These are phyloP conservation scores for Microcebus jonahi DNA, from an alignment of 2,113 vertebrate genomes.

Conservation along the genomic window DNA sequence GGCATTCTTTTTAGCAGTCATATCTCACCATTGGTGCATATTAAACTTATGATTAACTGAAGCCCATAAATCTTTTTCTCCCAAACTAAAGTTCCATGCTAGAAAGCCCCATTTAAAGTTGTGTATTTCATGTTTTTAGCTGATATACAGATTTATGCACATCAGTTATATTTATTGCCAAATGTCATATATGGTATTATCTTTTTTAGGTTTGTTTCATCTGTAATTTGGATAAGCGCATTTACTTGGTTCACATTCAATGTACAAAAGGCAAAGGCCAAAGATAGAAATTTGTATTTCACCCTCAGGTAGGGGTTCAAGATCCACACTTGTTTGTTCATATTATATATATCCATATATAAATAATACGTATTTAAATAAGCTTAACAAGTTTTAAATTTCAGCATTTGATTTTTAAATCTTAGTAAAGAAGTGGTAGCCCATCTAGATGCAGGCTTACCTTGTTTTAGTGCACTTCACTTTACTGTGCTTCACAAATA, in stretches of 20 bases:
- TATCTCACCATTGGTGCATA: neutral
- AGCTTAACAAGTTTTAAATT: neutral
- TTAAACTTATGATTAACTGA: constrained; percentile 43
- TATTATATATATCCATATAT: neutral
- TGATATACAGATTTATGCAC: neutral
- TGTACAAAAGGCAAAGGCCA: neutral
- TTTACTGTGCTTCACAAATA: neutral
- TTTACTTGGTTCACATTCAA: neutral
- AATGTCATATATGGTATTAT: neutral
- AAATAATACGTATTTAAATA: neutral
- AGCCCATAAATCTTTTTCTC: constrained; percentile 28
- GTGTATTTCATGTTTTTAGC: neutral
- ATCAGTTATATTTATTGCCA: neutral
- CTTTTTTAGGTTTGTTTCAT: neutral
- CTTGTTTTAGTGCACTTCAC: neutral
- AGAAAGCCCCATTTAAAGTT: neutral
- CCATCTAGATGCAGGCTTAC: neutral
- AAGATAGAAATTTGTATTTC: neutral
- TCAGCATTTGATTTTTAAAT: neutral
- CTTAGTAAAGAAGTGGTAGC: neutral
- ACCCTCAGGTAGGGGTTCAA: neutral
- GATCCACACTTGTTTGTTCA: neutral
- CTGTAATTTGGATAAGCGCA: neutral
- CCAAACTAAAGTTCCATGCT: neutral
- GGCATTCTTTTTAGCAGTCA: neutral